Conservation (phyloP, 92 coral and sea anemone genomes). For the Epizoanthus illoricatus region DNA sequence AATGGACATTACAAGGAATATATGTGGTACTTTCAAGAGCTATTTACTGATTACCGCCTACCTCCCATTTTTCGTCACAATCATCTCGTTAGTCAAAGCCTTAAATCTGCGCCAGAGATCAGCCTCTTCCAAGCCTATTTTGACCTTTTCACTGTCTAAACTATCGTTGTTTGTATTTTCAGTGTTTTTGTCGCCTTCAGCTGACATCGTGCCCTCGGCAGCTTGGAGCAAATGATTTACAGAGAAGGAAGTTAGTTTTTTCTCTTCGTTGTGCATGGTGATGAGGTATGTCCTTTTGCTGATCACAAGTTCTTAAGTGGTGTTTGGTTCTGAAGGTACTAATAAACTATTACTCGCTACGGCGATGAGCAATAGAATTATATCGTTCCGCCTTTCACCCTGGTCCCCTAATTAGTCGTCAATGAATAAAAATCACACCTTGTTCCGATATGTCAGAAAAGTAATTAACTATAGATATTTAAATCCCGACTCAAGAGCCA, state of each 20-base stretch:
- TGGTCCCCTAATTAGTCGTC: slow-evolving; percentile 93
- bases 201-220: slow-evolving; percentile 80
- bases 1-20: not conserved
- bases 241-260: slow-evolving; percentile 69
- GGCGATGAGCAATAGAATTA: slow-evolving; percentile 79
- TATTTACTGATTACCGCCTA: slow-evolving; percentile 39
- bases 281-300: slow-evolving; percentile 59
- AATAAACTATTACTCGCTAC: slow-evolving; percentile 76
- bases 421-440: slow-evolving; percentile 98
- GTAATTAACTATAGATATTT: slow-evolving; percentile 91
- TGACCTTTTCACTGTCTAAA: slow-evolving; percentile 71
- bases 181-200: slow-evolving; percentile 58
- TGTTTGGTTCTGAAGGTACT: slow-evolving; percentile 62
- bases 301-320: slow-evolving; percentile 54
- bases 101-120: slow-evolving; percentile 95
- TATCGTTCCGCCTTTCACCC: slow-evolving; percentile 77
- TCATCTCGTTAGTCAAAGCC: slow-evolving; percentile 95
- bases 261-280: slow-evolving; percentile 89
- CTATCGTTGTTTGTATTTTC: slow-evolving; percentile 55
- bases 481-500: slow-evolving; percentile 66
- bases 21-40: slow-evolving; percentile 32
- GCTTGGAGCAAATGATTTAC: slow-evolving; percentile 87
- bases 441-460: slow-evolving; percentile 88
- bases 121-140: slow-evolving; percentile 85
- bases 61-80: slow-evolving; percentile 99